Conservation (phyloP, 2,113 vertebrate genomes). For the Tenrec ecaudatus region DNA sequence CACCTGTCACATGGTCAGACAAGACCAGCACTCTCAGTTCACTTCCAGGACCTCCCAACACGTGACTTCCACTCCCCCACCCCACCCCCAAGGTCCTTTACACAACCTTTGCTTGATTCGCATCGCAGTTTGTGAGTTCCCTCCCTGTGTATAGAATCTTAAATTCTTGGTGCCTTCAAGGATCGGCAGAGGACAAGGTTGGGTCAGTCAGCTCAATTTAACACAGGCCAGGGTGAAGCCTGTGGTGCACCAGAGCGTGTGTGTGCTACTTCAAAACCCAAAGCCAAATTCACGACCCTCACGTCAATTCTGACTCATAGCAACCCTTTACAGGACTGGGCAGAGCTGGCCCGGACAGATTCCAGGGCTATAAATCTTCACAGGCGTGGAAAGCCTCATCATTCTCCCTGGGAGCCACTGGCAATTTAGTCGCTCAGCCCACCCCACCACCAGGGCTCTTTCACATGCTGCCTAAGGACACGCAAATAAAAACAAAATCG, state of each 20-base stretch:
- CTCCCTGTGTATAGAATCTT: neutral
- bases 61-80: neutral
- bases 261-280: neutral
- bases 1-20: neutral
- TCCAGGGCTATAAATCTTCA: too few species aligned
- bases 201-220: neutral
- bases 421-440: too few species aligned
- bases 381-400: too few species aligned
- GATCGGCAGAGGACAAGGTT: neutral
- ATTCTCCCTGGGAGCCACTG: too few species aligned
- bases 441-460: too few species aligned
- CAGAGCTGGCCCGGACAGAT: too few species aligned
- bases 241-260: neutral
- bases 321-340: too few species aligned
- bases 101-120: neutral
- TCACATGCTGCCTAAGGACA: neutral
- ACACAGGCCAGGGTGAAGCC: neutral
- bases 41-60: neutral
- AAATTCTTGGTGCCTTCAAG: neutral
- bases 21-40: constrained; percentile 21
- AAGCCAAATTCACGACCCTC: too few species aligned
- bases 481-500: neutral
- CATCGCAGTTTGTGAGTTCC: too few species aligned
- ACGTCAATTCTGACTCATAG: too few species aligned
- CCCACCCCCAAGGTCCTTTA: neutral